These are phyloP conservation scores for Yponomeuta evonymella DNA, from an alignment of 2,888 invertebrate species.

Conservation along the genomic window DNA sequence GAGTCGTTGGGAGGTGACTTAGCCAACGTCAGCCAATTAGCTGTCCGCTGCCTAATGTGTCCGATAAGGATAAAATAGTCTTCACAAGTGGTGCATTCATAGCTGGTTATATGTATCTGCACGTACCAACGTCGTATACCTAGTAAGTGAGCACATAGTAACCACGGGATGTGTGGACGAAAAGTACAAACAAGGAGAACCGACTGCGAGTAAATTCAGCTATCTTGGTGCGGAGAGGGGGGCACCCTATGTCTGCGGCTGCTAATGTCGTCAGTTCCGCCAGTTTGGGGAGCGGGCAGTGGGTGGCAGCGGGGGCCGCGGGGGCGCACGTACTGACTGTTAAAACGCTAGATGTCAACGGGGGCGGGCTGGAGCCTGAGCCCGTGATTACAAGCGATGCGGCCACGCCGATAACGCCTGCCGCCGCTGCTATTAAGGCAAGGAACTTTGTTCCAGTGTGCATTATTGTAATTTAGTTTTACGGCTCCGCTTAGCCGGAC, in stretches of 20 bases:
- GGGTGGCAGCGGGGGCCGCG: constrained; percentile 26
- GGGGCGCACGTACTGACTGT: constrained; percentile 67
- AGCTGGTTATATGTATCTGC: too few species aligned
- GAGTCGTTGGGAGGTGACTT: too few species aligned
- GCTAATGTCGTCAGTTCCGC: constrained; percentile 70
- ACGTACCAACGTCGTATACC: too few species aligned
- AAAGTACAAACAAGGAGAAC: not conserved
- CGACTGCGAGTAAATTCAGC: not conserved
- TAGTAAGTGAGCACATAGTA: too few species aligned
- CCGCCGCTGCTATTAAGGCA: constrained; percentile 24
- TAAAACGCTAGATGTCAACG: constrained; percentile 73
- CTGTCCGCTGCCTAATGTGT: too few species aligned
- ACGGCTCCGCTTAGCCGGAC: not conserved
- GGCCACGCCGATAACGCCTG: constrained; percentile 64
- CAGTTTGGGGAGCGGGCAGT: constrained; percentile 30
- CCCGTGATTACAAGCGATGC: constrained; percentile 47
- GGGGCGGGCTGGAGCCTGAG: constrained; percentile 31
- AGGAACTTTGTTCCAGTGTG: constrained; percentile 2
- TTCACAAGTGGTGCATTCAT: too few species aligned
- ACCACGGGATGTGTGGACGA: not conserved
- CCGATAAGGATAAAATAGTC: too few species aligned
- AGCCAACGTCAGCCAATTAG: too few species aligned
- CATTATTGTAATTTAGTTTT: constrained; percentile 13
- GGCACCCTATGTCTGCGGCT: constrained; percentile 72
- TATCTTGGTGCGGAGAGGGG: constrained; percentile 40